A percentile compares a stretch with the other conserved stretches of the same genome.
Evolutionary conservation across 2,797 vertebrate genomes (phyloP).

Genomic region (Nannoperca australis): DNA sequence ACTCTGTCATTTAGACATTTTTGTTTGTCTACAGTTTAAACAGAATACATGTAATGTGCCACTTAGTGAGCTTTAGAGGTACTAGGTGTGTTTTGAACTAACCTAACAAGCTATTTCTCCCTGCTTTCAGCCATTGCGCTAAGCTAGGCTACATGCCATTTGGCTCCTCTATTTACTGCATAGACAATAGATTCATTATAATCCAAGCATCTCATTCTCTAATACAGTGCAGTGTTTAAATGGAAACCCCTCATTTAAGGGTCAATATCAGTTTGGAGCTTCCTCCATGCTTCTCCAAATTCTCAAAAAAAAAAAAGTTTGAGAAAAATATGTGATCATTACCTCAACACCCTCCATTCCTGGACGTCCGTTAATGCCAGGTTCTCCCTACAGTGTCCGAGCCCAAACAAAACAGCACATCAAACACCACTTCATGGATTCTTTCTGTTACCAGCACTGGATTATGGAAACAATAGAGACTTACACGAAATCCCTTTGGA

Average conservation of each 20-base stretch:
- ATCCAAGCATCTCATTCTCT: neutral
- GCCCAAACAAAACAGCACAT: slow-evolving; percentile 51
- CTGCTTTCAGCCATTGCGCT: too few relatives aligned
- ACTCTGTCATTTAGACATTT: too few relatives aligned
- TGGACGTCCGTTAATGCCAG: slow-evolving; percentile 87
- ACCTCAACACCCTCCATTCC: slow-evolving; percentile 89
- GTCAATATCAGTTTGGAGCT: neutral
- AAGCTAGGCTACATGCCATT: neutral
- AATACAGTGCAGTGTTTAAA: neutral
- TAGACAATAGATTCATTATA: neutral
- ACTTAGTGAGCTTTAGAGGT: neutral
- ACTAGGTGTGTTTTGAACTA: neutral
- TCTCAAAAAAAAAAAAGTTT: neutral
- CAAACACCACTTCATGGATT: slow-evolving; percentile 34
- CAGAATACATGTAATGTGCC: too few relatives aligned
- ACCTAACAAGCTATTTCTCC: too few relatives aligned
- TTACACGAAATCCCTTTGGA: slow-evolving; percentile 79
- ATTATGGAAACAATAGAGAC: slow-evolving; percentile 58
- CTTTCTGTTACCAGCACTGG: slow-evolving; percentile 28
- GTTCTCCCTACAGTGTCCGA: slow-evolving; percentile 83
- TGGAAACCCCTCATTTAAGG: neutral
- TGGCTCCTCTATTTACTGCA: neutral
- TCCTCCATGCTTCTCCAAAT: neutral
- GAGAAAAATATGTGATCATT: slow-evolving; percentile 48
- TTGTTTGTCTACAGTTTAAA: too few relatives aligned